A percentile compares a stretch with the other conserved stretches of the same genome.
Conservation (phyloP, 37 sponge, comb jelly and placozoan genomes). For the Oscarella lobularis region DNA sequence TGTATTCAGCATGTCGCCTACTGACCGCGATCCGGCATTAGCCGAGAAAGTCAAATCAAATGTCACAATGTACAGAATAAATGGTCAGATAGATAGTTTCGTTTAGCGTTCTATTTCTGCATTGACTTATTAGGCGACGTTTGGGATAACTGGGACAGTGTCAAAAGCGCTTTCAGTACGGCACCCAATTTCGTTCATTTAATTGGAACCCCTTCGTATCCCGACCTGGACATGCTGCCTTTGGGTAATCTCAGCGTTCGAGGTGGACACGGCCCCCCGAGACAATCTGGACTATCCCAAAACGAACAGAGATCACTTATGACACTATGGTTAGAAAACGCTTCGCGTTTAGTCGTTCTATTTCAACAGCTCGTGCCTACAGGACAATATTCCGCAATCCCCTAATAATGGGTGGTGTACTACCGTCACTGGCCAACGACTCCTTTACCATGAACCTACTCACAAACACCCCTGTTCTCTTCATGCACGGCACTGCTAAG, state of each 20-base stretch:
- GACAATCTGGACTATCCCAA: background rate
- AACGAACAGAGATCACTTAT: background rate
- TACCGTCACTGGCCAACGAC: background rate
- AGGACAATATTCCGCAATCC: constrained; percentile 7
- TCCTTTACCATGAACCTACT: background rate
- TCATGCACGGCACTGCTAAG: background rate
- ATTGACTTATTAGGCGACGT: background rate
- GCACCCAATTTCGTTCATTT: background rate
- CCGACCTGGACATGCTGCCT: constrained; percentile 8
- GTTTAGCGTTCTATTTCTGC: background rate
- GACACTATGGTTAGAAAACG: background rate
- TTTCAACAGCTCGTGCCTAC: background rate
- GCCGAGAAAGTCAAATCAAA: background rate
- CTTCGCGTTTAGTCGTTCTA: background rate
- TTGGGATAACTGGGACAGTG: background rate
- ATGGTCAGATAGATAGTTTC: background rate
- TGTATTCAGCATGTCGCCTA: background rate
- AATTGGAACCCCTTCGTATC: background rate
- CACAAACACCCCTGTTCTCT: background rate
- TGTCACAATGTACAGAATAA: background rate
- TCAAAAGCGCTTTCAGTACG: too few relatives aligned
- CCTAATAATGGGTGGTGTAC: constrained; percentile 2
- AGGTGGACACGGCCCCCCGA: background rate
- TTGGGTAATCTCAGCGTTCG: background rate
- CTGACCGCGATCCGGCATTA: background rate